These are phyloP conservation scores for Drosophila setifemur DNA, from an alignment of 1,140 invertebrate species.

Conservation along the genomic window DNA sequence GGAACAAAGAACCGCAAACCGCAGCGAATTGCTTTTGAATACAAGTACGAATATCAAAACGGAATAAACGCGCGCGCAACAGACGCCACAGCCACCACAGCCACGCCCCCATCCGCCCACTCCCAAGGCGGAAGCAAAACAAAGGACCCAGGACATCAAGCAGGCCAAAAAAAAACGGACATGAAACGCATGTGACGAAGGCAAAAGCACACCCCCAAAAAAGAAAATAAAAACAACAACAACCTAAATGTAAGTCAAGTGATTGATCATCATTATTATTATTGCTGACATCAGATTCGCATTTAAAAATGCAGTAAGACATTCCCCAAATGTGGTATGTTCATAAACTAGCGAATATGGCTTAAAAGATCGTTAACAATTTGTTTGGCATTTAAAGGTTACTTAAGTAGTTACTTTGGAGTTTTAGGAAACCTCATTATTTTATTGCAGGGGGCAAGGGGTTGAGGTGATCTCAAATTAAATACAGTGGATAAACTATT, in stretches of 20 bases:
- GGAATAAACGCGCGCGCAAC: conserved; percentile 54
- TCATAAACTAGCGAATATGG: no score
- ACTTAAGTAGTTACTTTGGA: no score
- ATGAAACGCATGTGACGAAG: conserved; percentile 26
- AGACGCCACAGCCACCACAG: conserved; percentile 26
- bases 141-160: conserved; percentile 17
- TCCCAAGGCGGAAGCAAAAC: conserved; percentile 17
- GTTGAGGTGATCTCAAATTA: no score
- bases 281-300: background rate
- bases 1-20: background rate
- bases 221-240: background rate
- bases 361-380: no score
- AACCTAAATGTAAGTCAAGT: conserved; percentile 28
- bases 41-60: no score
- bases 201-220: background rate
- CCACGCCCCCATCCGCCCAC: background rate
- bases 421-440: no score
- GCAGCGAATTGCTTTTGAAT: no score
- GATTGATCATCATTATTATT: no score
- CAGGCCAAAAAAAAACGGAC: background rate
- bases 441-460: no score
- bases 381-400: no score
- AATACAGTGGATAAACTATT: no score
- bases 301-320: background rate
- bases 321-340: no score